Evolutionary conservation across 2,113 vertebrate species (phyloP).

Genomic region (Otis tarda): DNA sequence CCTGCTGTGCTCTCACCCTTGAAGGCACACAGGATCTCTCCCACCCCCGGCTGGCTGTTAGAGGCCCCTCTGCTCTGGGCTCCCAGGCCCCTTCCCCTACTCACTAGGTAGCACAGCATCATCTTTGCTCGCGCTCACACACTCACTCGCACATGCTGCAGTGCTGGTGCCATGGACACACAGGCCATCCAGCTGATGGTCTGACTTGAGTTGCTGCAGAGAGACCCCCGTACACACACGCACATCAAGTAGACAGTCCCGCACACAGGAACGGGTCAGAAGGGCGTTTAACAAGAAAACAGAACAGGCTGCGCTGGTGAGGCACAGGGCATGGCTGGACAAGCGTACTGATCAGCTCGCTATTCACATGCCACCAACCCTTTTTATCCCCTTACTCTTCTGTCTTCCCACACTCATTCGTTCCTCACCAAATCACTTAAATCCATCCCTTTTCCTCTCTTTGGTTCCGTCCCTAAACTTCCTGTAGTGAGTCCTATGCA

Average conservation of each 20-base stretch:
- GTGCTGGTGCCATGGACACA: not conserved
- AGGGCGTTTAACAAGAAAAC: not conserved
- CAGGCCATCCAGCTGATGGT: not conserved
- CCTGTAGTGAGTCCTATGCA: not conserved
- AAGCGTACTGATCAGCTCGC: fast-evolving
- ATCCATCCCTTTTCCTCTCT: not conserved
- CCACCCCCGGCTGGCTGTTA: not conserved
- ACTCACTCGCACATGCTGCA: fast-evolving
- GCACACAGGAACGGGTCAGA: not conserved
- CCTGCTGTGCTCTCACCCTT: not conserved
- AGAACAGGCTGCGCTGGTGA: not conserved
- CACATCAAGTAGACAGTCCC: not conserved
- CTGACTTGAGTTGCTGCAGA: not conserved
- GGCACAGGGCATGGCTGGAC: not conserved
- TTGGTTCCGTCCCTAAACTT: not conserved
- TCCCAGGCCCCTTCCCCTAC: not conserved
- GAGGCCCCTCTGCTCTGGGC: fast-evolving
- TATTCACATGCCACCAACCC: fast-evolving
- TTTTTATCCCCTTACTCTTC: not conserved
- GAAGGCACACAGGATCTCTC: not conserved
- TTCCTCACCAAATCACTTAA: not conserved
- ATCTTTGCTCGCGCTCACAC: not conserved
- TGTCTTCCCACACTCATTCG: not conserved
- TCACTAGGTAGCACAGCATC: not conserved
- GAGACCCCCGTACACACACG: not conserved